A percentile compares a stretch with the other conserved stretches of the same genome.
phyloP scores from a whole-genome alignment of 30 jellyfish, hydroid and myxozoan genomes.

The Morbakka virulenta region DNA sequence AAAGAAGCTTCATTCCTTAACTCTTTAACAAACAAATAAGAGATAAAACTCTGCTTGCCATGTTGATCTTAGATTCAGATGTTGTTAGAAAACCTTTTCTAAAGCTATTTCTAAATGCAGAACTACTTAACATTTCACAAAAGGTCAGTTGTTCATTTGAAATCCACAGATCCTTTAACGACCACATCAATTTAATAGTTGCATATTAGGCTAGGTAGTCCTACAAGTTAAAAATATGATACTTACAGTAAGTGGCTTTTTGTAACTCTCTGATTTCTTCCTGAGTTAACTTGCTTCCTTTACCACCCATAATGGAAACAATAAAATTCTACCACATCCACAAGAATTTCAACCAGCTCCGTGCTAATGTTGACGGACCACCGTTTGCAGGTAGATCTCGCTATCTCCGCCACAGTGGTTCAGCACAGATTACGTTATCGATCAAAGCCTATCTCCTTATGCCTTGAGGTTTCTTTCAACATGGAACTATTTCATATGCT shows the following conservation, averaged over 20 bases:
- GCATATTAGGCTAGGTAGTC: not conserved
- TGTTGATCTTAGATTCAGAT: no score
- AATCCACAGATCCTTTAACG: not conserved
- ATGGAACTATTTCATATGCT: not conserved
- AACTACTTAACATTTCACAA: not conserved
- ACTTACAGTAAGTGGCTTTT: slow-evolving; percentile 93
- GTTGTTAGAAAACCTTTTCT: no score
- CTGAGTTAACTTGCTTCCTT: slow-evolving; percentile 87
- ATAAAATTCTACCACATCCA: no score
- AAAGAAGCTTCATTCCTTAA: no score
- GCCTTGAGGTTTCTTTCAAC: not conserved
- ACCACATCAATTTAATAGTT: not conserved
- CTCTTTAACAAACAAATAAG: no score
- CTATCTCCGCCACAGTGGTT: not conserved
- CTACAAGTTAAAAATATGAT: not conserved
- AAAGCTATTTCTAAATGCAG: no score
- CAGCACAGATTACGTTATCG: not conserved
- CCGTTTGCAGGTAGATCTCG: no score
- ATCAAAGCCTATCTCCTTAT: not conserved
- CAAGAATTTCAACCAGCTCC: no score
- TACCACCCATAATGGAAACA: slow-evolving; percentile 98
- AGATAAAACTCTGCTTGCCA: no score
- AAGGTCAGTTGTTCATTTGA: not conserved
- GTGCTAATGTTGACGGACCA: no score
- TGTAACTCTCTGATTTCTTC: slow-evolving; percentile 91